These are phyloP conservation scores for Sarotherodon lohbergeri DNA, from an alignment of 2,113 vertebrate species.

Conservation along the genomic window DNA sequence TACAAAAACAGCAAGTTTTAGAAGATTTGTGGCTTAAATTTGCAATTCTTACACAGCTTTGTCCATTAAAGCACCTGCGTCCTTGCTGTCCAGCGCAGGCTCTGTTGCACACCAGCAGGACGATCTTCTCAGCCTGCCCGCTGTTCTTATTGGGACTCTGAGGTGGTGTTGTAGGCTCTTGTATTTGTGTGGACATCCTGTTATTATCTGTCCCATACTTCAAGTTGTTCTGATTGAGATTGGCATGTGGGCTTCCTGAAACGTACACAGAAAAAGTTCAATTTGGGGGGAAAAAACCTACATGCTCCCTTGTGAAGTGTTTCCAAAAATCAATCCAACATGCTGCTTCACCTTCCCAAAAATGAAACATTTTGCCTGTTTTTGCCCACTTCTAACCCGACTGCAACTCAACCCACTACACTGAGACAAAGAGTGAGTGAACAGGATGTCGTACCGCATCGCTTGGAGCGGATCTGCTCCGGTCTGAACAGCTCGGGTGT, in stretches of 20 bases:
- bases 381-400: slow-evolving; percentile 5
- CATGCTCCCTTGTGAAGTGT: background rate
- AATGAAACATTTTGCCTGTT: background rate
- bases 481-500: slow-evolving; percentile 92
- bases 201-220: slow-evolving; percentile 83
- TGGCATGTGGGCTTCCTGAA: slow-evolving; percentile 84
- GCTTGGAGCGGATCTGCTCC: slow-evolving; percentile 90
- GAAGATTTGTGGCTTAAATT: background rate
- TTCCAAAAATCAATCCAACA: background rate
- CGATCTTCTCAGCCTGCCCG: slow-evolving; percentile 80
- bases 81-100: slow-evolving; percentile 93
- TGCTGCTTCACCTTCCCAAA: background rate
- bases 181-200: slow-evolving; percentile 74
- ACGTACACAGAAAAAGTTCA: background rate
- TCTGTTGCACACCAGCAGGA: slow-evolving; percentile 92
- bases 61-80: slow-evolving; percentile 76
- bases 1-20: background rate
- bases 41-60: background rate
- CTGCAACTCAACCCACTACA: background rate
- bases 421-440: background rate
- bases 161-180: slow-evolving; percentile 71
- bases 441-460: slow-evolving; percentile 68
- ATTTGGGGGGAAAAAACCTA: rapidly evolving
- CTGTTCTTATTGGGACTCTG: slow-evolving; percentile 74
- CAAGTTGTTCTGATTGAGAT: slow-evolving; percentile 95